Base-by-base conservation (phyloP, 1,140 invertebrate genomes). In the Cecropterus lyciades region DNA sequence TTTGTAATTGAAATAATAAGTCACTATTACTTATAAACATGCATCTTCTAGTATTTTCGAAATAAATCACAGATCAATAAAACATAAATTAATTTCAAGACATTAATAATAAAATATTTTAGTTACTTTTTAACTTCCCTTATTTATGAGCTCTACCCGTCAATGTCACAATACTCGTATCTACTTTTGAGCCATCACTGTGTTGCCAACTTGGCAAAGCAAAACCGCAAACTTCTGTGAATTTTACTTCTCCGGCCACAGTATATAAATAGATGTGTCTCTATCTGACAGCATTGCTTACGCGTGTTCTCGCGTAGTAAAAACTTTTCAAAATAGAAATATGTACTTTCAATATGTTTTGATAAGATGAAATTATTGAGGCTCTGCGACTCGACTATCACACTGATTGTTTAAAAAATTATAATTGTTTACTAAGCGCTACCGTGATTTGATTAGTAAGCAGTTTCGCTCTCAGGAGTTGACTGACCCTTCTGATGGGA, bases 181-280 rank as follows among this genome's bases (percentile, higher is more conserved):
- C 14, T 33, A 48, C 3, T 60, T 49, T 60, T 37, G 14, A 48
- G 27, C 7, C 30, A n/a, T 30, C 37, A 62, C 45, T 49, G 27
- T 60, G 27, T 62, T 49, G 57, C 57, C 45, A 62, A 62, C 15
- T 60, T 62, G 30, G 46, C 57, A 49, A 24, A 13, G 56, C 10
- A 0, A 40, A 62, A 62, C 57, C 57, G 30, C 57, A 49, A 62
- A 62, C 24, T 62, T 62, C 57, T 62, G 16, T 62, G 57, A 49
- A 49, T 49, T 49, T 60, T 37, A 60, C 27, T 48, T 60, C 40
- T 37, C 27, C 16, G 43, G 20, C 45, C 43, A 33, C 14, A 5
- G 53, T 20, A 14, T 49, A 60, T 60, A 60, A 49, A 60, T 60
- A 59, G 43, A 59, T 27, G 13, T 46, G 42, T 59, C 42, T 20